Evolutionary conservation across 2,113 vertebrate species (phyloP), one percentile per base, ranked within the genome.

Genomic region (Hylia prasina): DNA sequence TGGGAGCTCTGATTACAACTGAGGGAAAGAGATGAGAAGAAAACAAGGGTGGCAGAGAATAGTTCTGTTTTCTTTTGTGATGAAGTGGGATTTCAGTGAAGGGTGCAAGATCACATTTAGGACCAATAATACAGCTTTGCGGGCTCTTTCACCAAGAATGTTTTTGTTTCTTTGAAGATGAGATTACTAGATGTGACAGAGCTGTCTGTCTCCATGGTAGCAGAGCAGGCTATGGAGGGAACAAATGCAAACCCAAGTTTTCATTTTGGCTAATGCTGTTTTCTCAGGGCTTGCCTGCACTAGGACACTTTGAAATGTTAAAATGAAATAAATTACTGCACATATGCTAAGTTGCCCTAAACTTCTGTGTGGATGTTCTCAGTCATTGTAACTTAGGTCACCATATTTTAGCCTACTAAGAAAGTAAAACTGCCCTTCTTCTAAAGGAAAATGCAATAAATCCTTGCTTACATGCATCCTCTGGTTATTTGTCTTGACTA

Each of bases 121-220:
- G 66, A 40, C 81, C 39, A 69, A 50, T 61, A 82, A 61, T 54
- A 53, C 12, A 91, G 53, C 73, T 94, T 96, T 88, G 54, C 75
- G 64, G 58, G 30, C 85, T 90, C 47, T 96, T 96, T 86, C 90
- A 70, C 75, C 60, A 92, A 73, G 78, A 91, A 90, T 93, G 75
- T 93, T 93, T 96, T 87, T 93, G 51, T 95, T 96, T 91, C 90
- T 96, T 95, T 96, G 90, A 93, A 86, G 90, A 82, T 95, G 91
- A 95, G 90, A 94, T 94, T 93, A 87, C 70, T 80, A 58, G 76
- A 70, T 93, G 84, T 95, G 79, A 82, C 79, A 85, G 91, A 96
- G 87, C 91, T 93, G 78, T 91, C 91, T 96, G 86, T 95, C 92
- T 97, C 91, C 91, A 91, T 90, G 84, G 96, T 30, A 94, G 91